Percentiles rank a stretch among this genome's conserved stretches.
These are phyloP conservation scores for Campopleginae sp. DNA, from an alignment of 2,888 invertebrate genomes.

Conservation along the genomic window DNA sequence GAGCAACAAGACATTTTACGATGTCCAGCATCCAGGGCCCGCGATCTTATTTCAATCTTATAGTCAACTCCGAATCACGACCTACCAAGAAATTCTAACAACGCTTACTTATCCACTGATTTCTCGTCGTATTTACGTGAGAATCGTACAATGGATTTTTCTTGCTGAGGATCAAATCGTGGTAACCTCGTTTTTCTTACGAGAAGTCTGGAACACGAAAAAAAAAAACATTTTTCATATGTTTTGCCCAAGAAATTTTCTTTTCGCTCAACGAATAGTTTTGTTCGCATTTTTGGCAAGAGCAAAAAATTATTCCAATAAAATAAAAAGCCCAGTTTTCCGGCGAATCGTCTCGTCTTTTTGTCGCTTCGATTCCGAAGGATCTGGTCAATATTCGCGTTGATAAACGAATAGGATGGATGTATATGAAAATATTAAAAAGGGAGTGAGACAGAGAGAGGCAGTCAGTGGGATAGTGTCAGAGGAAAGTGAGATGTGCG, in stretches of 20 bases:
- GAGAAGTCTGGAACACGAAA: neutral
- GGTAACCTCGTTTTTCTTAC: neutral
- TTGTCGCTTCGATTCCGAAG: neutral
- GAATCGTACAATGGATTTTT: conserved; percentile 18
- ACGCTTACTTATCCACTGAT: conserved; percentile 14
- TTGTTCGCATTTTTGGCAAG: neutral
- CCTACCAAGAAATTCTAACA: neutral
- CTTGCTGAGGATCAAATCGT: neutral
- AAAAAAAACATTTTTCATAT: neutral
- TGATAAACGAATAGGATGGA: neutral
- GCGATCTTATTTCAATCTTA: conserved; percentile 7
- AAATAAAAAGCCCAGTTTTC: neutral
- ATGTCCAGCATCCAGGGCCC: conserved; percentile 36
- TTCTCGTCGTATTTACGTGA: conserved; percentile 7
- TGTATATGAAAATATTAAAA: neutral
- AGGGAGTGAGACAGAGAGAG: conserved; percentile 33
- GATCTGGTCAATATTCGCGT: neutral
- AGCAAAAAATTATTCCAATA: neutral
- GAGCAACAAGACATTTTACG: conserved; percentile 42
- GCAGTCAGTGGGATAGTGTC: conserved; percentile 11
- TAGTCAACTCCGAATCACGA: conserved; percentile 23
- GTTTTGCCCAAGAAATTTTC: neutral
- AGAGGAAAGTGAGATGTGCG: conserved; percentile 51
- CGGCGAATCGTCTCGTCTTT: neutral
- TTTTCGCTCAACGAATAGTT: neutral